Conservation (phyloP, 1,140 invertebrate species). For the Sarcophaga bullata region DNA sequence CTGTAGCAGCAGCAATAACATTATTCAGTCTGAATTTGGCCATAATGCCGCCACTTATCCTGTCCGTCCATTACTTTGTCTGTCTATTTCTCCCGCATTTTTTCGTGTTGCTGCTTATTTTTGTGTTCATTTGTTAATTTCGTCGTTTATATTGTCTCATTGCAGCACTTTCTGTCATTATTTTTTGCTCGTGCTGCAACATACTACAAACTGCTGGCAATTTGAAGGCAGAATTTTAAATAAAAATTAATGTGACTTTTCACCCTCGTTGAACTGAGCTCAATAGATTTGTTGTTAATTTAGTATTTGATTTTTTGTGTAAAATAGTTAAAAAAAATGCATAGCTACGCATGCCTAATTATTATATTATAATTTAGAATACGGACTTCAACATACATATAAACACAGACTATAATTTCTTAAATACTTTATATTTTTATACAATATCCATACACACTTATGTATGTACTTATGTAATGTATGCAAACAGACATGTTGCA, state of each 20-base stretch:
- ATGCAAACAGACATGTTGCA: too few relatives aligned
- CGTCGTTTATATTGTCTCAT: background rate
- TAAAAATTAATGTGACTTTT: background rate
- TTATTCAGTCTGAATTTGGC: slow-evolving; percentile 41
- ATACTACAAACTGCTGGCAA: background rate
- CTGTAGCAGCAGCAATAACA: slow-evolving; percentile 49
- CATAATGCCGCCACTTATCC: slow-evolving; percentile 8
- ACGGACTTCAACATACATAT: too few relatives aligned
- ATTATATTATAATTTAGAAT: too few relatives aligned
- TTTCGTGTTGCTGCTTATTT: background rate
- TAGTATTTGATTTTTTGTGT: too few relatives aligned
- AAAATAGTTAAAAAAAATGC: too few relatives aligned
- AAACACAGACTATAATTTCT: too few relatives aligned
- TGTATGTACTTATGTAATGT: too few relatives aligned
- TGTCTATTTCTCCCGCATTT: background rate
- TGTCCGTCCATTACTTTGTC: slow-evolving; percentile 7
- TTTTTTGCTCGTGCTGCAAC: background rate
- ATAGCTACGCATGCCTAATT: too few relatives aligned
- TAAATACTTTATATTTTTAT: too few relatives aligned
- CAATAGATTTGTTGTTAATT: too few relatives aligned
- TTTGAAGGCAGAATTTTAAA: background rate
- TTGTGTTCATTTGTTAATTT: slow-evolving; percentile 7
- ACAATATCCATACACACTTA: too few relatives aligned
- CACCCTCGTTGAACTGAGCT: background rate
- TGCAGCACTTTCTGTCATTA: background rate